Base-by-base conservation (phyloP, 2,888 invertebrate genomes). In the Mythimna lalbum region DNA sequence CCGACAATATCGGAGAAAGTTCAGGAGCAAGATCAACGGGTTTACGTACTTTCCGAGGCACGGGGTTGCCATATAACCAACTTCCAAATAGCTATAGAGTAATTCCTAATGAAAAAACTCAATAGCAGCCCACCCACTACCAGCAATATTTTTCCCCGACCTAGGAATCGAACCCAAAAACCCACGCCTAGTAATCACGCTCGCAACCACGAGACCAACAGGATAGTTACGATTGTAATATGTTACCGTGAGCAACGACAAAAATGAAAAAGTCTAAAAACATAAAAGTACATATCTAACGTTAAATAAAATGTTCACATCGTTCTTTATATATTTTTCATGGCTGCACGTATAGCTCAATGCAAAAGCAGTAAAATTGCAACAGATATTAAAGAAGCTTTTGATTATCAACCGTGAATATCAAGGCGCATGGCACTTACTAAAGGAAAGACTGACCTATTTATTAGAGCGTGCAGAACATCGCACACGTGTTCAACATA, bases 401-500 rank as follows among this genome's bases (percentile, higher is more conserved):
- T 70, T 55, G 76, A 50, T 76, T 49, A 61, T 61, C 33, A 70
- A 61, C 55, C 60, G 71, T 70, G 47, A 75, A 70, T 63, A 50
- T 39, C 36, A 65, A 53, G 62, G 57, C 27, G 12, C 23, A 31
- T 23, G 17, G 56, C 19, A 55, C n/a, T 47, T 33, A 36, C 17
- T 36, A 5, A 36, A 52, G 43, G 59, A 71, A 66, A 66, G 61
- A 66, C 56, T 70, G 70, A 70, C 60, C 69, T 56, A 61, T 67
- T 66, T 78, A 75, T 50, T 56, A 53, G 49, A 75, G 43, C 75
- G 50, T 63, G 63, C 19, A 63, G 56, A 50, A 63, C 36, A 73
- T 50, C 23, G 57, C 62, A 69, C 63, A 65, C 49, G 50, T 43
- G n/a, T 62, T 61, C 31, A 67, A 67, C n/a, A 47, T 59, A 53